Base-by-base conservation (phyloP, 2,888 invertebrate genomes). In the Tridacna gigas region DNA sequence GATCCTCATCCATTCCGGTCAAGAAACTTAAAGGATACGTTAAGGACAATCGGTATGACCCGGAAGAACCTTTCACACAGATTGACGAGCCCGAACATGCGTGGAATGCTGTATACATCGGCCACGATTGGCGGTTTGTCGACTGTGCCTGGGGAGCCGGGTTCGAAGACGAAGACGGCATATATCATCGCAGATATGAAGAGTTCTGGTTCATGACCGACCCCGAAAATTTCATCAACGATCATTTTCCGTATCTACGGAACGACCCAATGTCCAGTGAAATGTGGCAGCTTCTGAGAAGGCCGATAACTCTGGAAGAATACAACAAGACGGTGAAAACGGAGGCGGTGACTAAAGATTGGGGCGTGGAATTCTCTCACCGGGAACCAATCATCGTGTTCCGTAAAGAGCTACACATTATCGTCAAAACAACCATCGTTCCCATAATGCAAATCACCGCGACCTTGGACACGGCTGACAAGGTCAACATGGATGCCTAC, bases 171-270 rank as follows among this genome's bases (percentile, higher is more conserved):
- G 85, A 86, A 12, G 83, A 84, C 4, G 83, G 83, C 0, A 76
- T 84, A 26, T 89, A 83, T 47, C 84, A 88, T 28, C 78, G 77
- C 48, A 61, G 75, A 45, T 88, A 87, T 48, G 85, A 86, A 45
- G 89, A 89, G 61, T 88, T 86, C 76, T 88, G 88, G 87, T 89
- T 89, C 63, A 82, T 89, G 84, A 88, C 88, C 47, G 88, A 89
- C 73, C 89, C 89, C 11, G 88, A 88, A 60, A 85, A 86, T 61
- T 88, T 89, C 75, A 88, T 89, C 65, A 89, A 86, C 74, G 86
- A 84, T 65, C 89, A 89, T 77, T 89, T 89, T 67, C 89, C 89
- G 20, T 84, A 86, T 67, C 74, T 88, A 4, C 65, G 87, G 18
- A 88, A 84, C 65, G 89, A 86, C 28, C 85, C 85, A 1, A 83